Base-by-base conservation (phyloP, 2,888 invertebrate genomes). In the Argyresthia albistria region DNA sequence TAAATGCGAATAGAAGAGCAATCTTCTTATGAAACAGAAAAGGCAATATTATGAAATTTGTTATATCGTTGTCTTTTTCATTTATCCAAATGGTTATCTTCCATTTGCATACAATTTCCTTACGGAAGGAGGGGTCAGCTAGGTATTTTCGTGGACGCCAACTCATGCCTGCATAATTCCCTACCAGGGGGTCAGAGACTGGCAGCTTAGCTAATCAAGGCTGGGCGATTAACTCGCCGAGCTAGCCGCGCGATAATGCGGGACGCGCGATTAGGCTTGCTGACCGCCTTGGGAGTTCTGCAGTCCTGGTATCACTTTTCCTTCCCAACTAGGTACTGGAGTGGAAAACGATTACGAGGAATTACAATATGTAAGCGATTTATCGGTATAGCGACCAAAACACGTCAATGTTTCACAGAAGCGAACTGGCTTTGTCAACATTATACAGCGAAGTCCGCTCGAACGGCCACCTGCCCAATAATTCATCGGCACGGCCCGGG, bases 131-230 rank as follows among this genome's bases (percentile, higher is more conserved):
- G 39, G 39, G 39, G 9, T n/a, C 9, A 39, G 39, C 39, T 25
- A 6, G 25, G 2, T 25, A 25, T 25, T 25, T 25, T 25, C 25
- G 25, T 25, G 39, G 39, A n/a, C 9, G 39, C 39, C n/a, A 11
- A 39, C 73, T 77, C 77, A 77, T 71, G 80, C 80, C 71, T 79
- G 77, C 76, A 81, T 83, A 82, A 83, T 82, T 69, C 71, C 61
- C 61, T 65, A 76, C 76, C 75, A 77, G 76, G 80, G 76, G 70
- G 68, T 62, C 71, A 79, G 72, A 56, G 76, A 68, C 67, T 65
- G 67, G 73, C 73, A 76, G 83, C 82, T 81, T 81, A 79, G 80
- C 76, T 83, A 83, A 84, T 84, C 86, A 82, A 69, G 70, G 66
- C 73, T 73, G 79, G 80, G 71, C 78, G 79, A 82, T 84, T 81